Base-by-base conservation (phyloP, 2,797 vertebrate species). In the Poecilia velifera region DNA sequence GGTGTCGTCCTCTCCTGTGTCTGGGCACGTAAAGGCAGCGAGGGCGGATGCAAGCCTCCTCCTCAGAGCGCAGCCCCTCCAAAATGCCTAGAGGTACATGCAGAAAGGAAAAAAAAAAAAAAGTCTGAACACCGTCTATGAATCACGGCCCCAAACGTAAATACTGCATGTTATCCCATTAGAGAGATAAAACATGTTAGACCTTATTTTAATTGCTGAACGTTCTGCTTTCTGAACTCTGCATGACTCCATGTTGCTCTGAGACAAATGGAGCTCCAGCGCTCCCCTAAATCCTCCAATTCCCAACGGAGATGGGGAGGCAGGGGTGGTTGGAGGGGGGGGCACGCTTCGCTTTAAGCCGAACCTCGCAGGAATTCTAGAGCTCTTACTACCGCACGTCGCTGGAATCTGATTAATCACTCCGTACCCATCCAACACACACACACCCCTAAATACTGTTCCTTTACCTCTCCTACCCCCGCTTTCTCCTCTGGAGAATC, bases 211-310 rank as follows among this genome's bases (percentile, higher is more conserved):
- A 98, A 98, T 97, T 97, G 96, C 96, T 90, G 94, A 95, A 94
- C 91, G 96, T 96, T 98, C 96, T 98, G 96, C 92, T 97, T 97
- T 97, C 95, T 99, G 98, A 99, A 99, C 98, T 99, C 97, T 97
- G 95, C 83, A 92, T 98, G 98, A 99, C 98, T 98, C 95, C 91
- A 92, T 79, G 73, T 95, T 96, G 96, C 93, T 95, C 93, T 77
- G 96, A 97, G 97, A 98, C 95, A 97, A 98, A 98, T 98, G 97
- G 97, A 97, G 96, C 93, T 93, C 95, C 95, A 95, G 90, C 94
- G 94, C 90, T 93, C 96, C 96, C 96, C 96, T 97, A 96, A 97
- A 97, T 96, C 96, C 92, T 96, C 87, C 90, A 91, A 97, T 96
- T 97, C 98, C 97, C 97, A 90, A 70, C 3, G 83, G 95, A 71